Evolutionary conservation across 2,113 vertebrate genomes (phyloP).

Genomic region (Saccopteryx bilineata): DNA sequence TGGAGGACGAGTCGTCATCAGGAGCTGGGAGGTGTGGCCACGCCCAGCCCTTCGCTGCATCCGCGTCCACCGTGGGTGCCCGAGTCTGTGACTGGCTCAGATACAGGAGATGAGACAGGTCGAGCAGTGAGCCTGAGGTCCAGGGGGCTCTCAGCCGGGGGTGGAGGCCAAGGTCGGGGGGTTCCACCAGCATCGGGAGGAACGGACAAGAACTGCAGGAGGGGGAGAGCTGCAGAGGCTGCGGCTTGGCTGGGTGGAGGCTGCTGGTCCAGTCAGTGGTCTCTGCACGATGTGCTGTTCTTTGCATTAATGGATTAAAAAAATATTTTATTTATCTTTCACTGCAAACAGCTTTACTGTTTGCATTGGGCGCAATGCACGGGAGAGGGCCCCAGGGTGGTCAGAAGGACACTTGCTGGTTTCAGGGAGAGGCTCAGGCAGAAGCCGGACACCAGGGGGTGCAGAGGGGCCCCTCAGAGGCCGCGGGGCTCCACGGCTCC

Average conservation of each 20-base stretch:
- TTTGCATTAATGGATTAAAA: not conserved
- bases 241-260: accelerated
- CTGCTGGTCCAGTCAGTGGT: accelerated
- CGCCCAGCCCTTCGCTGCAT: accelerated
- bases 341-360: too few relatives aligned
- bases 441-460: too few relatives aligned
- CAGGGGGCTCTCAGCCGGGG: accelerated
- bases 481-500: too few relatives aligned
- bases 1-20: not conserved
- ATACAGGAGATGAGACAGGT: too few relatives aligned
- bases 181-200: not conserved
- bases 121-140: accelerated
- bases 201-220: not conserved
- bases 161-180: not conserved
- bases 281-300: accelerated
- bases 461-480: too few relatives aligned
- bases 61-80: not conserved
- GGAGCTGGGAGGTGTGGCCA: not conserved
- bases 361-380: too few relatives aligned
- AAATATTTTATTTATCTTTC: too few relatives aligned
- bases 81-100: accelerated
- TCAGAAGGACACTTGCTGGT: too few relatives aligned
- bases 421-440: too few relatives aligned
- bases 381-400: too few relatives aligned
- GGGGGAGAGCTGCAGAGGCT: accelerated